Evolutionary conservation across 1,140 invertebrate species (phyloP).

Genomic region (Andrena cerasifolii): DNA sequence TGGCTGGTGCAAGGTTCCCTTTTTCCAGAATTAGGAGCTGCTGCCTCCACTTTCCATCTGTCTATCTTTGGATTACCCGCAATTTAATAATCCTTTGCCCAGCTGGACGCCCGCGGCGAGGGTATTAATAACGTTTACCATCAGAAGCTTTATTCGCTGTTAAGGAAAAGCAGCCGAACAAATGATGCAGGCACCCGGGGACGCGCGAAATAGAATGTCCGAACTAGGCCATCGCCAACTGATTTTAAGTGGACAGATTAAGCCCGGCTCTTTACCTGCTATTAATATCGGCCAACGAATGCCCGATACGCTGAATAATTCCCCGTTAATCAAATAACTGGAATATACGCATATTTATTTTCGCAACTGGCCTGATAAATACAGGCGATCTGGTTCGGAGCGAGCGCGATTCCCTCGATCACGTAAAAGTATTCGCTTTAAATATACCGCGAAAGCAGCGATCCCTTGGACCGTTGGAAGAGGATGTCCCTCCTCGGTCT

Average conservation of each 20-base stretch:
- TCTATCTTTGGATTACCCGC: conserved; percentile 33
- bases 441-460: not conserved
- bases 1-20: not conserved
- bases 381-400: too few relatives aligned
- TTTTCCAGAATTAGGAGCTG: conserved; percentile 17
- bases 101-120: not conserved
- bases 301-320: conserved; percentile 11
- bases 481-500: not conserved
- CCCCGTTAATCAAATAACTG: not conserved
- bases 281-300: conserved; percentile 28
- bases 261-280: conserved; percentile 1
- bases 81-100: conserved; percentile 40
- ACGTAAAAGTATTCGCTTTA: not conserved
- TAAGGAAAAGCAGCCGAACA: conserved; percentile 8
- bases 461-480: not conserved
- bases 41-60: conserved; percentile 22
- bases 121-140: conserved; percentile 42
- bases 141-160: conserved; percentile 3
- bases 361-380: not conserved
- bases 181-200: conserved; percentile 22
- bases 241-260: conserved; percentile 33
- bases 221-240: conserved; percentile 14
- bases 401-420: not conserved
- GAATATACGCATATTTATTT: conserved; percentile 23
- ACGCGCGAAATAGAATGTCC: not conserved